Evolutionary conservation across 2,888 invertebrate species (phyloP).

Genomic region (Ophraella communa): DNA sequence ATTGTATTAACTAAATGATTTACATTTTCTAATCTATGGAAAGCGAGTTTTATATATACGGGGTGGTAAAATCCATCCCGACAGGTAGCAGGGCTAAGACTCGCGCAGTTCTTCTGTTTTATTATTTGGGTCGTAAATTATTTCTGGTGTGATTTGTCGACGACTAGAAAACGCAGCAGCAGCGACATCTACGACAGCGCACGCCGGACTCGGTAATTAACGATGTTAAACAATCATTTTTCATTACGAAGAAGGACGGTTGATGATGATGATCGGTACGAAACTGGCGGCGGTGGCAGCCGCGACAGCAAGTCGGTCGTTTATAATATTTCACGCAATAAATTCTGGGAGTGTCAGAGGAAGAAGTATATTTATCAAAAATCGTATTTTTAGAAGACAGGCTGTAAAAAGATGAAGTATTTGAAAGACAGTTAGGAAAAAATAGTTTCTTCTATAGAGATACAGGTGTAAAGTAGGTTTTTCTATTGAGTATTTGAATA

Average conservation of each 20-base stretch:
- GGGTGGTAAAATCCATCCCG: no score
- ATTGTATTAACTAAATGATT: constrained; percentile 37
- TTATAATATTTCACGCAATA: constrained; percentile 61
- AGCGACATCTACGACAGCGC: constrained; percentile 57
- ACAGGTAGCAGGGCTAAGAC: no score
- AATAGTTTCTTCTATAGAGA: no score
- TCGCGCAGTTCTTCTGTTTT: no score
- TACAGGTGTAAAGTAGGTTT: no score
- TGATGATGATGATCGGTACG: no score
- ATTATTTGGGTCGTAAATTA: constrained; percentile 54
- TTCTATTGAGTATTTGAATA: no score
- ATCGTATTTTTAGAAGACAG: no score
- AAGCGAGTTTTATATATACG: constrained; percentile 46
- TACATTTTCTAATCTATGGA: constrained; percentile 50
- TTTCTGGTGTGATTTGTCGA: constrained; percentile 59
- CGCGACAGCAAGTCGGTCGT: no score
- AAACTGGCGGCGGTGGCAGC: no score
- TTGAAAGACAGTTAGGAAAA: no score
- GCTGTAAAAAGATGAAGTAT: no score
- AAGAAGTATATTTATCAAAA: constrained; percentile 49
- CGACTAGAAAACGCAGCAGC: constrained; percentile 55
- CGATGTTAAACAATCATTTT: constrained; percentile 60
- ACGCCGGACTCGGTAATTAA: constrained; percentile 60
- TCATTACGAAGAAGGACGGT: constrained; percentile 57
- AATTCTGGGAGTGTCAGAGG: constrained; percentile 58